Conservation (phyloP, 1,140 invertebrate species). For the Oreohelix idahoensis region DNA sequence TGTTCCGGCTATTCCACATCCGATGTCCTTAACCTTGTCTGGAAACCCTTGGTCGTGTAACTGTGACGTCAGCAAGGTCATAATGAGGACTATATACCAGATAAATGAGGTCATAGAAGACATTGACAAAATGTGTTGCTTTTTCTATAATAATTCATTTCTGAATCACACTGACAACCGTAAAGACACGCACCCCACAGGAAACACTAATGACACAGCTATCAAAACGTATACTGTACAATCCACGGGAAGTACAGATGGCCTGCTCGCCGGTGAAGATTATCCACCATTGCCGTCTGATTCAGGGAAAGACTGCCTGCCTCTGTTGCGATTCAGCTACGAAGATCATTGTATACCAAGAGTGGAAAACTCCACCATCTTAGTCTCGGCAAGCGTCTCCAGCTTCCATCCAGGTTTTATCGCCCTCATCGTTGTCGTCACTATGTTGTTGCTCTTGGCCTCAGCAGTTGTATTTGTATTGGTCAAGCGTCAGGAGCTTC, state of each 20-base stretch:
- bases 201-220: no score
- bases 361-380: neutral
- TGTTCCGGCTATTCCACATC: neutral
- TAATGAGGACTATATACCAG: conserved; percentile 27
- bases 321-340: neutral
- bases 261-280: neutral
- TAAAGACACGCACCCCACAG: no score
- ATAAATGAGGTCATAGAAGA: conserved; percentile 33
- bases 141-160: neutral
- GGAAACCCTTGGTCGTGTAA: conserved; percentile 56
- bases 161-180: neutral
- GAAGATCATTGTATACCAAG: neutral
- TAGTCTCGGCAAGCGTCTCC: neutral
- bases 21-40: conserved; percentile 34
- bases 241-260: neutral
- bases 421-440: conserved; percentile 1
- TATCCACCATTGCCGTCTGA: neutral
- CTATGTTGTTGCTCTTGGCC: conserved; percentile 23
- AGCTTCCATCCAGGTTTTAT: neutral
- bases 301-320: neutral
- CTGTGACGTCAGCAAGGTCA: conserved; percentile 41
- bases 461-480: conserved; percentile 39
- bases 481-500: conserved; percentile 45
- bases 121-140: conserved; percentile 38
- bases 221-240: neutral